Percentiles rank a stretch among this genome's conserved stretches.
Conservation (phyloP, 2,797 vertebrate genomes). For the Spinibarbus caldwelli region DNA sequence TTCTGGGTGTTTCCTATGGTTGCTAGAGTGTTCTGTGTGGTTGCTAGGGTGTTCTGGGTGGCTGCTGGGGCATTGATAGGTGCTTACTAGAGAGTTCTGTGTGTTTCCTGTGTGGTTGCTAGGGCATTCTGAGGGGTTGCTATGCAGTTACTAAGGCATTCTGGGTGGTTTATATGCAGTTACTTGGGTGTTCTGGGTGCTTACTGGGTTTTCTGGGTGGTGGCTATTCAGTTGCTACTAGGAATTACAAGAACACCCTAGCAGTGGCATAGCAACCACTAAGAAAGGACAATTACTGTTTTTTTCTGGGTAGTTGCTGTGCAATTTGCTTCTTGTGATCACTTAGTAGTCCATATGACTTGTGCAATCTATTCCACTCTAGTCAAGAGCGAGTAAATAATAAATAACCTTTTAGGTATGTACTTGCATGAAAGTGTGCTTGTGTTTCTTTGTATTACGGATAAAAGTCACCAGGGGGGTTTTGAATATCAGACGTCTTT, state of each 20-base stretch:
- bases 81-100: neutral
- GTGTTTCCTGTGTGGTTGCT: no score
- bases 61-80: no score
- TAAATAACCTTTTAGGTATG: neutral
- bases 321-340: neutral
- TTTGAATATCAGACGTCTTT: constrained; percentile 20
- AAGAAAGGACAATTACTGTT: neutral
- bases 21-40: no score
- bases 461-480: neutral
- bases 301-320: neutral
- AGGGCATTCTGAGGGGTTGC: no score
- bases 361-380: neutral
- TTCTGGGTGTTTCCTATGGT: neutral
- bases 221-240: neutral
- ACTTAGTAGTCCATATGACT: neutral
- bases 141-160: neutral
- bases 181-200: neutral
- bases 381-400: neutral
- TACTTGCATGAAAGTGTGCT: neutral
- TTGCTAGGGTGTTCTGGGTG: no score
- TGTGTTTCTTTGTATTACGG: neutral
- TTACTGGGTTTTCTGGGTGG: neutral
- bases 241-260: neutral
- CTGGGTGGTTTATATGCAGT: neutral
- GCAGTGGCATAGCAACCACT: neutral